phyloP scores from a whole-genome alignment of 2,113 vertebrate genomes.

The zebrafish (Danio rerio) region DNA sequence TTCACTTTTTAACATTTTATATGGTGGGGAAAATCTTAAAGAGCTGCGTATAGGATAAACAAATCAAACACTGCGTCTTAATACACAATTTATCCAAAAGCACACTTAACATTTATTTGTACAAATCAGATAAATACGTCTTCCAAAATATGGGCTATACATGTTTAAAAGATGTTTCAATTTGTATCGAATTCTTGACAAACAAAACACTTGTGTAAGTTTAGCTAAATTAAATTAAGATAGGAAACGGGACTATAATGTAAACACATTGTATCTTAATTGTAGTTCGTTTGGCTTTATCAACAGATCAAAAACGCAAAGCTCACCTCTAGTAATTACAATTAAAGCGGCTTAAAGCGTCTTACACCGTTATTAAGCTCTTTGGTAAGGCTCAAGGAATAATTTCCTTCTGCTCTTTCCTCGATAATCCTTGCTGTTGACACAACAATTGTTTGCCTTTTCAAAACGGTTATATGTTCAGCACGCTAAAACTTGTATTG shows the following conservation, averaged over 20 bases:
- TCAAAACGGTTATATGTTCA: background rate
- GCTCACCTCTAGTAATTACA: slow-evolving; percentile 65
- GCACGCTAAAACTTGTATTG: background rate
- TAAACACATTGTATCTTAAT: slow-evolving; percentile 30
- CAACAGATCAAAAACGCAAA: slow-evolving; percentile 36
- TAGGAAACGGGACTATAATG: background rate
- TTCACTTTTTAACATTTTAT: background rate
- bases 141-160: too few relatives aligned
- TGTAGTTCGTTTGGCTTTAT: slow-evolving; percentile 17
- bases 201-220: background rate
- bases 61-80: background rate
- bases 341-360: slow-evolving; percentile 59
- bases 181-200: too few relatives aligned
- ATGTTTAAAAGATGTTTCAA: too few relatives aligned
- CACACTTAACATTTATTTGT: background rate
- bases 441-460: slow-evolving; percentile 19
- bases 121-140: too few relatives aligned
- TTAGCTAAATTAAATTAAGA: background rate
- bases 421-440: slow-evolving; percentile 50
- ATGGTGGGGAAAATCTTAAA: background rate
- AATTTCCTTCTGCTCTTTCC: slow-evolving; percentile 57
- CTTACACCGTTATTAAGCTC: slow-evolving; percentile 61
- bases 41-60: background rate
- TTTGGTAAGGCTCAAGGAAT: slow-evolving; percentile 48
- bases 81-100: background rate